These are phyloP conservation scores for Enteromius radiatus DNA, from an alignment of 2,797 vertebrate genomes.

Conservation along the genomic window DNA sequence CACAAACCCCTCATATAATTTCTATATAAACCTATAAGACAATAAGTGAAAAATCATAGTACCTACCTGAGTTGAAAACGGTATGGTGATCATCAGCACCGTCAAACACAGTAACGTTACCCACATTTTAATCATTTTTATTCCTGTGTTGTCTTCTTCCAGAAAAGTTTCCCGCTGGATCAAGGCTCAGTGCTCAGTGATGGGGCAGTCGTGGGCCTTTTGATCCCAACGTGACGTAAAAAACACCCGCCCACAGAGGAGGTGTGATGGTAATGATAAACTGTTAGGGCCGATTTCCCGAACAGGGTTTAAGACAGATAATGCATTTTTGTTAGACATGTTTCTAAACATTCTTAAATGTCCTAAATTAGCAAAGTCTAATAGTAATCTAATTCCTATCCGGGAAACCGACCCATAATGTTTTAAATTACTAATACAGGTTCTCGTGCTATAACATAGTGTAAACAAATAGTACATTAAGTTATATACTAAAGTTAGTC, in stretches of 20 bases:
- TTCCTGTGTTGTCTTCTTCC: background rate
- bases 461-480: background rate
- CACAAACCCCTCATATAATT: background rate
- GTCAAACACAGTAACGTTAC: background rate
- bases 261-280: background rate
- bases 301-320: no score
- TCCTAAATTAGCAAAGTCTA: no score
- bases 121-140: constrained; percentile 9
- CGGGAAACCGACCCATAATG: no score
- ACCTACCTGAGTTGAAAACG: constrained; percentile 35
- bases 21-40: background rate
- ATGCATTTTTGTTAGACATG: no score
- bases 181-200: background rate
- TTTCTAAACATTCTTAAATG: no score
- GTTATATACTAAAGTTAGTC: background rate
- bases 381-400: no score
- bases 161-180: background rate
- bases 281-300: no score
- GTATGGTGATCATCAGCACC: constrained; percentile 24
- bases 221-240: constrained; percentile 10
- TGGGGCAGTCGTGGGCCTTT: background rate
- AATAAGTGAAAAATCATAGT: background rate
- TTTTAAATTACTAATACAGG: background rate
- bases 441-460: background rate
- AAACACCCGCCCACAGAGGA: background rate